Evolutionary conservation across 2,797 vertebrate genomes (phyloP), one percentile per base, ranked within the genome.

Genomic region (Glyptemys insculpta): DNA sequence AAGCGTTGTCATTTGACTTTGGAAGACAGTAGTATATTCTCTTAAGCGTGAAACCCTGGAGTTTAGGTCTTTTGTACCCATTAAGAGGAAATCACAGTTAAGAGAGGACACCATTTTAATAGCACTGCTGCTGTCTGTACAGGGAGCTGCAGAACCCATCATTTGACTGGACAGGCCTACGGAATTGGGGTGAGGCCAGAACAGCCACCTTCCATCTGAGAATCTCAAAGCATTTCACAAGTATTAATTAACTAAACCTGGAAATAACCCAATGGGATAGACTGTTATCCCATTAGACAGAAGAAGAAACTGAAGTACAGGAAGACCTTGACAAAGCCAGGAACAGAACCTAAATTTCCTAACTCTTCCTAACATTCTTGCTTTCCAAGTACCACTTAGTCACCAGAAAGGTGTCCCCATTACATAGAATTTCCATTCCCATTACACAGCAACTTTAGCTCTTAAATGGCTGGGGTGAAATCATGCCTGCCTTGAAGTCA

Each of bases 401-500:
- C 83, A 81, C 80, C 29, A 34, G 31, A 16, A 74, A 86, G 65
- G 62, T 52, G 6, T 16, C 0, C 47, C 0, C 18, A 37, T 50
- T 80, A 44, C 41, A 88, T 79, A 81, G 9, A 34, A 78, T 23
- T 52, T 90, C 91, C 68, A 8, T 0, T 1, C 78, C 50, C 25
- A 0, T 92, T 96, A 94, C 85, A 88, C 37, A 92, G 49, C 62
- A 83, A 44, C 62, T 81, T 95, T 87, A 0, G 1, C 41, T 81
- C 86, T 92, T 65, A 62, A 87, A 34, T 59, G 21, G 65, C 50
- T 92, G 88, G 81, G 37, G n/a, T 85, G 83, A 81, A 96, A 87
- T 90, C 83, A 72, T 29, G 34, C 59, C 47, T 92, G 89, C 68
- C 72, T 31, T 65, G 68, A 90, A 95, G 92, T 95, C 96, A 76